Percentiles rank a stretch among this genome's conserved stretches.
phyloP scores from a whole-genome alignment of 30 jellyfish, hydroid and myxozoan species.

The Catostylus mosaicus region DNA sequence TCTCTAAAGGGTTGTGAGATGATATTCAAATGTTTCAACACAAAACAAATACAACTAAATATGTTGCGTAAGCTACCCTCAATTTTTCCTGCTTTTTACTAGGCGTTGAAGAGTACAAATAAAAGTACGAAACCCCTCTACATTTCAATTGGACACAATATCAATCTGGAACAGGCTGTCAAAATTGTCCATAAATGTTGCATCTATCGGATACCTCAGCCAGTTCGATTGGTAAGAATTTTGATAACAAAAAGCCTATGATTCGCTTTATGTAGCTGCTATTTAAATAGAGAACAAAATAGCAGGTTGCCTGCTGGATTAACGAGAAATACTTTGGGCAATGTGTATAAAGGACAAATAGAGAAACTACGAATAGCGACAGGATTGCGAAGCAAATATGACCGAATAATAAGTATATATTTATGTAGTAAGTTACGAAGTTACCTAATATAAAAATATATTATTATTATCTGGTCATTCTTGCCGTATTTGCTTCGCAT shows the following conservation, averaged over 20 bases:
- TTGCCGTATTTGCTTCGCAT: no score
- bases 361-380: neutral
- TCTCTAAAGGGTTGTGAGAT: no score
- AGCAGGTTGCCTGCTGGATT: no score
- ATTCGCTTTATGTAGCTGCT: neutral
- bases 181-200: constrained; percentile 71
- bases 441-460: no score
- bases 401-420: neutral
- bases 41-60: no score
- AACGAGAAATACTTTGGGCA: no score
- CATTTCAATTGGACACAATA: constrained; percentile 89
- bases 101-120: constrained; percentile 83
- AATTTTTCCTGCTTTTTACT: neutral
- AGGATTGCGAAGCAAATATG: neutral
- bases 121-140: constrained; percentile 71
- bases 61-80: neutral
- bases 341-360: neutral
- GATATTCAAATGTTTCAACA: no score
- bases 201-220: constrained; percentile 83
- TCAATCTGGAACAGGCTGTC: constrained; percentile 62
- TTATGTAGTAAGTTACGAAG: no score
- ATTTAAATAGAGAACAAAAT: neutral
- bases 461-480: no score
- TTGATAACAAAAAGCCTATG: neutral
- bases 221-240: constrained; percentile 72